Percentiles rank a stretch among this genome's conserved stretches.
Evolutionary conservation across 2,797 vertebrate species (phyloP).

Genomic region (Anabacerthia variegaticeps): DNA sequence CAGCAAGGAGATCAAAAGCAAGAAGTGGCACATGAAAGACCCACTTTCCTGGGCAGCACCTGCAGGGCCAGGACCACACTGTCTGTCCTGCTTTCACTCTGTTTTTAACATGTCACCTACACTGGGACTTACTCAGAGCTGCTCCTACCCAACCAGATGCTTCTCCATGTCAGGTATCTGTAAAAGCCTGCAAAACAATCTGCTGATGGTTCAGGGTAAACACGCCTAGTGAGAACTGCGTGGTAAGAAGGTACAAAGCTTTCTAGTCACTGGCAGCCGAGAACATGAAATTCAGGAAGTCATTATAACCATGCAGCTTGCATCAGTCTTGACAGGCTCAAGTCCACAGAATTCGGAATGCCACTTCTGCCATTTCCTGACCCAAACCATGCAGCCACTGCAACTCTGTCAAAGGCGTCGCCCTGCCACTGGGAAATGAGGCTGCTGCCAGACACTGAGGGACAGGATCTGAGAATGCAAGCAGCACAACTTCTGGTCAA

Average conservation of each 20-base stretch:
- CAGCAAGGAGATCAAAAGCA: background rate
- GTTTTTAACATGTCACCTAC: background rate
- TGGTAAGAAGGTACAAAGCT: background rate
- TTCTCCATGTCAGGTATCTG: background rate
- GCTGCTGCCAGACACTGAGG: background rate
- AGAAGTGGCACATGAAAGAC: background rate
- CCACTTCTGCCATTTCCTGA: background rate
- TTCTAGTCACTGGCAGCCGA: background rate
- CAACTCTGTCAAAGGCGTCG: fast-evolving
- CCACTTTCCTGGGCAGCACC: background rate
- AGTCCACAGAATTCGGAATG: background rate
- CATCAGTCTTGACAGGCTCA: background rate
- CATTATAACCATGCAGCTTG: background rate
- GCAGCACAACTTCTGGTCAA: background rate
- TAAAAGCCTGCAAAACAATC: background rate
- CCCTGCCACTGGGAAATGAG: fast-evolving
- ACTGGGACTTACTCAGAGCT: background rate
- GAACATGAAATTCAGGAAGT: background rate
- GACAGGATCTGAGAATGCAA: background rate
- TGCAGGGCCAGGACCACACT: background rate
- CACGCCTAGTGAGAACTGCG: background rate
- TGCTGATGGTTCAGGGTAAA: background rate
- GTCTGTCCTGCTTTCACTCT: fast-evolving
- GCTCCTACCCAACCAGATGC: background rate
- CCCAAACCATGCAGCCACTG: background rate